Evolutionary conservation across 1,140 invertebrate genomes (phyloP), one percentile per base, ranked within the genome.

Genomic region (Bombus confusus): DNA sequence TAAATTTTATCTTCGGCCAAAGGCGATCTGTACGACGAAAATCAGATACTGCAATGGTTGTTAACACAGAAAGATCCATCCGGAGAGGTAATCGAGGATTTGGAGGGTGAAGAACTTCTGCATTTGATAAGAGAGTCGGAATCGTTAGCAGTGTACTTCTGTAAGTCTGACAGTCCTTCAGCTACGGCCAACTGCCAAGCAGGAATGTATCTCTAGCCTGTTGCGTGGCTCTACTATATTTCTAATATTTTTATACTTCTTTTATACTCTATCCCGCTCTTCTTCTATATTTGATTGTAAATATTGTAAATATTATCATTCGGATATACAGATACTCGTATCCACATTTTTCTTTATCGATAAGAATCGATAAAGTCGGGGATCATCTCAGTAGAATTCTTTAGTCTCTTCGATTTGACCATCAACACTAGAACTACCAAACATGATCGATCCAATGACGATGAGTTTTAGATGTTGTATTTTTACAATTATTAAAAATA

Each of bases 21-120:
- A 98, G 98, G 98, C 88, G 98, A 99, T 94, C 93, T 99, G 69
- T 98, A 98, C 92, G 98, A 98, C 93, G 98, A 98, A 95, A 97
- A 98, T 88, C 97, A 97, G 92, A 97, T 99, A 88, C 95, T 99
- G 3, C 97, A 97, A 93, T 99, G 98, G 98, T 95, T 99, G 41
- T 94, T 99, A 87, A 97, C 97, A 64, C 98, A 98, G 94, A 98
- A 99, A 93, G 98, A 98, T 95, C 98, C 98, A 76, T 97, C 98
- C 66, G 97, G 98, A 76, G 98, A 98, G 93, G 96, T 98, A 69
- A 99, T 99, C 90, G 98, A 99, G 95, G 97, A 97, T 89, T 95
- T 98, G 25, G 98, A 98, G 94, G 98, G 98, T 72, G 97, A 97
- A 92, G 97, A 97, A 87, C 95, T 99, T n/a, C 93, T 97, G 39